Evolutionary conservation across 2,888 invertebrate species (phyloP), one percentile per base, ranked within the genome.

Genomic region (Phorcus lineatus): DNA sequence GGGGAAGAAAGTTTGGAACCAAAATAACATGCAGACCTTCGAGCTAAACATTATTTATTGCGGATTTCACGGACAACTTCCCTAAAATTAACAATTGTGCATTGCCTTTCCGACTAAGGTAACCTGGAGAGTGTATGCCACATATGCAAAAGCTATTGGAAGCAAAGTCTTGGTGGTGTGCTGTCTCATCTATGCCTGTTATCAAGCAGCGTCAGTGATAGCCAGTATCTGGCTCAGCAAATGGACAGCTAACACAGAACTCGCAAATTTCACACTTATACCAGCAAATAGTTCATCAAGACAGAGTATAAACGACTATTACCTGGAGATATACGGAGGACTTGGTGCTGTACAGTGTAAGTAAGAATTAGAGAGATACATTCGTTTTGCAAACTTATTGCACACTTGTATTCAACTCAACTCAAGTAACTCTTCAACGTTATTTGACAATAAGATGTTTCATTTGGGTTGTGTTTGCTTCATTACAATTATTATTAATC

Each of bases 101-200:
- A 4, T 17, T 28, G 13, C 13, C 47, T 7, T 54, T 55, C 40
- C 16, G 22, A 54, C 52, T 54, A 84, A 92, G 92, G 92, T 93
- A 16, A 88, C 86, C 67, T 82, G 85, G 78, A 80, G 85, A n/a
- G 91, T 92, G 17, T 90, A 90, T 83, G 75, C 87, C 74, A 77
- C 87, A 19, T 93, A 93, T 83, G 84, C 90, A 57, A 85, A 82
- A 31, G 88, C 92, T n/a, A 81, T 92, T 2, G 91, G 91, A n/a
- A 57, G 88, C 22, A 74, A 82, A 17, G 88, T 88, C 28, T 76
- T 86, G 17, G 0, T 87, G 4, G 19, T 89, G 9, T 86, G 91
- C 11, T 19, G 91, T 3, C 6, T 89, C 0, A 77, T 90, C 40
- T 85, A 83, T 87, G 80, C 80, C 11, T 6, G 84, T 77, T 85